Evolutionary conservation across 2,113 vertebrate species (phyloP).

Genomic region (Syngnathoides biaculeatus): DNA sequence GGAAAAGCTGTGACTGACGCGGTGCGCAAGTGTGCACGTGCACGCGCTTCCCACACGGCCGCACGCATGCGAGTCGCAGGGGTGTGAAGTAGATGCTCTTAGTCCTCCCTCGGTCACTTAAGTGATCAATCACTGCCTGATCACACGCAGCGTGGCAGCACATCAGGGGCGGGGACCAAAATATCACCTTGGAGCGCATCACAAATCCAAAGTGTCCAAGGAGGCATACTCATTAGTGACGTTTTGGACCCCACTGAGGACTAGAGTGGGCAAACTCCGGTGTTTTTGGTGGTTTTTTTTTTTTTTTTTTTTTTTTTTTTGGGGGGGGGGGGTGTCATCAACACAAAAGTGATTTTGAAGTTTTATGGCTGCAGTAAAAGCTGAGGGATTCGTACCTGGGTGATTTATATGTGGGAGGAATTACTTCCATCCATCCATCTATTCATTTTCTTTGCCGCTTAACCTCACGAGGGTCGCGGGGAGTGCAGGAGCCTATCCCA

Average conservation of each 20-base stretch:
- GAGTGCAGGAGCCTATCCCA: too few relatives aligned
- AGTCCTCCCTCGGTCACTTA: constrained; percentile 21
- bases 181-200: not conserved
- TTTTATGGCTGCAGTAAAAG: not conserved
- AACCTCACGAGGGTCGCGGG: too few relatives aligned
- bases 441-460: too few relatives aligned
- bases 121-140: constrained; percentile 46
- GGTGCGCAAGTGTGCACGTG: constrained; percentile 12
- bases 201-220: not conserved
- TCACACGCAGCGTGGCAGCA: not conserved
- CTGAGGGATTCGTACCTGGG: not conserved
- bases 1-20: constrained; percentile 65
- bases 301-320: not conserved
- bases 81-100: constrained; percentile 58
- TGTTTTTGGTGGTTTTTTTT: too few relatives aligned
- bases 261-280: not conserved
- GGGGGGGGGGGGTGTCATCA: too few relatives aligned
- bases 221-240: not conserved
- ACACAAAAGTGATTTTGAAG: not conserved
- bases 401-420: too few relatives aligned
- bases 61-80: constrained; percentile 36
- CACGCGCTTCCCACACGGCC: constrained; percentile 32
- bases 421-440: too few relatives aligned
- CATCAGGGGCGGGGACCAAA: not conserved
- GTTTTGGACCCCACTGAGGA: not conserved